Conservation (phyloP, 2,113 vertebrate genomes). For the Rhinoderma darwinii region DNA sequence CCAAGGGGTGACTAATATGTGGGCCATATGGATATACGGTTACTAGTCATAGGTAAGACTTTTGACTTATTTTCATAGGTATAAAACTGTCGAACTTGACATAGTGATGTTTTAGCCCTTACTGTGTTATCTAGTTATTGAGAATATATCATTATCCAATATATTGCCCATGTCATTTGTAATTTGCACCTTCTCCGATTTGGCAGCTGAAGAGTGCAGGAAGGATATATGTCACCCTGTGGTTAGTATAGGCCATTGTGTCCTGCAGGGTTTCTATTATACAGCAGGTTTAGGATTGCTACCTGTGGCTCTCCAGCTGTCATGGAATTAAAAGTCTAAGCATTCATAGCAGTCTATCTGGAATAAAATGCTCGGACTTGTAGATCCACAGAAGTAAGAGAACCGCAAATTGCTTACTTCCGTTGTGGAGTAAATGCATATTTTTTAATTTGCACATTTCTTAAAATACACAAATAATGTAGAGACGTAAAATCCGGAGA, state of each 20-base stretch:
- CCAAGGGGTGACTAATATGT: too few relatives aligned
- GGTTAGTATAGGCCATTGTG: conserved; percentile 5
- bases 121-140: background rate
- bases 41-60: too few relatives aligned
- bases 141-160: background rate
- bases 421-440: background rate
- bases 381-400: background rate
- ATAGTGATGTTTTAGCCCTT: too few relatives aligned
- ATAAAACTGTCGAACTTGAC: too few relatives aligned
- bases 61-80: too few relatives aligned
- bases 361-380: background rate
- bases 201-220: conserved; percentile 13
- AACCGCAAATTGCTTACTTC: background rate
- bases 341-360: background rate
- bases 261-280: background rate
- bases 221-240: conserved; percentile 1
- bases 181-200: background rate
- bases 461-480: background rate
- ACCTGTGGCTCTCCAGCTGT: conserved; percentile 15
- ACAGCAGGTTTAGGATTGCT: background rate
- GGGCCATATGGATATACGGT: too few relatives aligned
- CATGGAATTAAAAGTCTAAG: background rate
- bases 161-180: background rate
- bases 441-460: background rate
- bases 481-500: background rate